Percentiles rank a stretch among this genome's conserved stretches.
Conservation (phyloP, 2,113 vertebrate genomes). For the Andinoacara biseriatus region DNA sequence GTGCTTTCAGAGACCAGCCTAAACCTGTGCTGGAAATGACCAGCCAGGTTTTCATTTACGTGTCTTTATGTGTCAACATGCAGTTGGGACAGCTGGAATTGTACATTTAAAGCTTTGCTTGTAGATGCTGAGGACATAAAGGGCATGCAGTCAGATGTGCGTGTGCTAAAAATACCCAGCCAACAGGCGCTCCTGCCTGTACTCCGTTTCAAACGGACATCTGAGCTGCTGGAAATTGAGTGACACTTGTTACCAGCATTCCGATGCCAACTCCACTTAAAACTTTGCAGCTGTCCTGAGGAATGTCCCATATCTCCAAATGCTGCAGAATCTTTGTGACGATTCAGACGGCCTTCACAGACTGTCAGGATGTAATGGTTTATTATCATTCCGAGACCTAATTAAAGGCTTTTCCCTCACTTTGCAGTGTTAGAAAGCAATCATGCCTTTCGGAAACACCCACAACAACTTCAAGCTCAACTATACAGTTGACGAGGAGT, state of each 20-base stretch:
- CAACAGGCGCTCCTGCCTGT: conserved; percentile 10
- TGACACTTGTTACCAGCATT: conserved; percentile 70
- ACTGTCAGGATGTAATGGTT: neutral
- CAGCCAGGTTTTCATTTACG: neutral
- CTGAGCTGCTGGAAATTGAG: conserved; percentile 54
- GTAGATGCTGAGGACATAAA: conserved; percentile 1
- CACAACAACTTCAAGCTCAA: conserved; percentile 96
- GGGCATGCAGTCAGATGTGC: conserved; percentile 25
- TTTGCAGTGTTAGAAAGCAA: conserved; percentile 75
- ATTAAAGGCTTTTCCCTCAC: neutral
- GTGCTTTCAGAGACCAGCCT: neutral
- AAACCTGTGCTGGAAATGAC: neutral
- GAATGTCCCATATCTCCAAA: conserved; percentile 12
- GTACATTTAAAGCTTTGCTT: neutral
- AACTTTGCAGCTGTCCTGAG: conserved; percentile 62
- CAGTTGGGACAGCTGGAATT: neutral
- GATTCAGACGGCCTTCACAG: neutral
- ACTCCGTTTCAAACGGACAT: conserved; percentile 70
- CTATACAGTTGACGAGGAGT: conserved; percentile 87
- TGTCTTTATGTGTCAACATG: conserved; percentile 5
- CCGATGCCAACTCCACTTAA: conserved; percentile 37
- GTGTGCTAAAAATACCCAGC: conserved; percentile 69
- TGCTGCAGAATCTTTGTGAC: neutral
- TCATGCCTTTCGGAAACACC: conserved; percentile 92
- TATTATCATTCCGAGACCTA: neutral